These are phyloP conservation scores for Euplagia quadripunctaria DNA, from an alignment of 2,888 invertebrate genomes.

Conservation along the genomic window DNA sequence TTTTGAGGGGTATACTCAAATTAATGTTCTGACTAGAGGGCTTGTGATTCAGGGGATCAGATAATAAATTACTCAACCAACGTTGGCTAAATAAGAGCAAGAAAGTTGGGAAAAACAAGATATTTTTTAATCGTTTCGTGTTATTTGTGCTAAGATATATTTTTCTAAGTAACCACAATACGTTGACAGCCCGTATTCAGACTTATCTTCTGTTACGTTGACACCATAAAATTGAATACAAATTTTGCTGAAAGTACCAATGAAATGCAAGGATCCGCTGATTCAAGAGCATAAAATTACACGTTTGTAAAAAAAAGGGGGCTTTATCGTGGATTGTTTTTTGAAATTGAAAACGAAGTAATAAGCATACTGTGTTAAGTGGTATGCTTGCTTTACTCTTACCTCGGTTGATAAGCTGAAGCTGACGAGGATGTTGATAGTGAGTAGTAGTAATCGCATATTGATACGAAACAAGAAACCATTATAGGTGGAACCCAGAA, in stretches of 20 bases:
- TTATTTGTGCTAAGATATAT: neutral
- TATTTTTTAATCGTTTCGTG: neutral
- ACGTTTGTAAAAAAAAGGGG: no score
- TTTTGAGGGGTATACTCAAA: neutral
- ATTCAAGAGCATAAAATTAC: no score
- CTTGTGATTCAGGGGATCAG: neutral
- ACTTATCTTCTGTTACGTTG: neutral
- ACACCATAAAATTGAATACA: no score
- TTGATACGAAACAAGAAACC: neutral
- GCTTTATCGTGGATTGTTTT: neutral
- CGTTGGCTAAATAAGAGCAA: neutral
- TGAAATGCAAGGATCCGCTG: no score
- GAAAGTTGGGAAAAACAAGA: neutral
- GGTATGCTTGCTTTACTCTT: neutral
- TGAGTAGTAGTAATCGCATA: neutral
- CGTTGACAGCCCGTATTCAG: neutral
- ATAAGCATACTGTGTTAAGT: no score
- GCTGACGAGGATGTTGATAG: neutral
- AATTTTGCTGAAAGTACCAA: no score
- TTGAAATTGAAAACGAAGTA: neutral
- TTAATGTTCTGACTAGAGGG: no score
- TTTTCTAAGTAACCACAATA: neutral
- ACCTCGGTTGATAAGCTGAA: neutral
- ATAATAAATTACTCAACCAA: neutral
- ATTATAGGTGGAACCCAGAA: neutral